phyloP scores from a whole-genome alignment of 1,140 invertebrate species.

The Ostrea denselamellosa region DNA sequence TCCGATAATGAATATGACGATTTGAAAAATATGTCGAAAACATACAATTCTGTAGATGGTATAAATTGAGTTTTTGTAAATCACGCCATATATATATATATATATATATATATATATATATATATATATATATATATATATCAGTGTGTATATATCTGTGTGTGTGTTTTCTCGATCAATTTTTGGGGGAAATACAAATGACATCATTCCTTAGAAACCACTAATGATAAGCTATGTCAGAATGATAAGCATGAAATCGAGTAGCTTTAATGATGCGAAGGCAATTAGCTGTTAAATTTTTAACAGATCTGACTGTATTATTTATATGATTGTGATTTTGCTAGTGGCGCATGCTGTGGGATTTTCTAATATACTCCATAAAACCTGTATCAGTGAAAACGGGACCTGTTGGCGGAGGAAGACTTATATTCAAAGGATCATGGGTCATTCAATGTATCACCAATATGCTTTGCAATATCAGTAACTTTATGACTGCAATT shows the following conservation, averaged over 20 bases:
- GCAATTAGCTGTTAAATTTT: background rate
- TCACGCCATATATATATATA: no score
- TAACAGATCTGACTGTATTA: background rate
- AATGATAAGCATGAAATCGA: background rate
- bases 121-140: no score
- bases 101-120: no score
- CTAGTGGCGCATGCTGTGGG: background rate
- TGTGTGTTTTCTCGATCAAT: no score
- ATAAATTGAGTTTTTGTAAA: no score
- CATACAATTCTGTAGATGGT: no score
- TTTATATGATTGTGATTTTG: background rate
- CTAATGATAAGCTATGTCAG: background rate
- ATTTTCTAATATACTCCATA: background rate
- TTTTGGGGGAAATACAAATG: no score
- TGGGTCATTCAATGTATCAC: background rate
- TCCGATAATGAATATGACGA: no score
- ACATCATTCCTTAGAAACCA: background rate
- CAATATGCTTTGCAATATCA: conserved; percentile 25
- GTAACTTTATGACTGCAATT: background rate
- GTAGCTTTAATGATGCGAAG: background rate
- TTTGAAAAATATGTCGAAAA: no score
- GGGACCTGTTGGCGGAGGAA: background rate
- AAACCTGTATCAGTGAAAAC: background rate
- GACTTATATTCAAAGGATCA: background rate
- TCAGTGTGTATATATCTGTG: no score